Conservation (phyloP, 2,888 invertebrate genomes). For the Deroplatys truncata region DNA sequence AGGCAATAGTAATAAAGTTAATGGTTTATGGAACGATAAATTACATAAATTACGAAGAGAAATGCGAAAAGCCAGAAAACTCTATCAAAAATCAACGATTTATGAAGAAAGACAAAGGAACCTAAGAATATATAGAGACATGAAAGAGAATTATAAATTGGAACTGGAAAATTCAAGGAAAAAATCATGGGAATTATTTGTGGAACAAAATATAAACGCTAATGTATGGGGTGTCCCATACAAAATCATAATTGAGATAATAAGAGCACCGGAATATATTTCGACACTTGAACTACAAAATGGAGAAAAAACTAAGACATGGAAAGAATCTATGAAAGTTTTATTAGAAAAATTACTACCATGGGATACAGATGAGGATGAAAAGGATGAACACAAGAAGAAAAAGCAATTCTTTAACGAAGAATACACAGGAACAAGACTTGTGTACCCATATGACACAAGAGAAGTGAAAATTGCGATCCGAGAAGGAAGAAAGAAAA, state of each 20-base stretch:
- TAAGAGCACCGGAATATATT: background rate
- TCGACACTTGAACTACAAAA: background rate
- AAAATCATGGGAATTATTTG: background rate
- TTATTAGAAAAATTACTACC: background rate
- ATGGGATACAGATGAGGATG: background rate
- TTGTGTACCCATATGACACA: background rate
- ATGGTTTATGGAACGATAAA: too few species aligned
- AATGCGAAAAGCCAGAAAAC: too few species aligned
- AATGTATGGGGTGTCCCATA: background rate
- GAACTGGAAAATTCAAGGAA: background rate
- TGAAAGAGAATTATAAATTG: too few species aligned
- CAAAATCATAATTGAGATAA: background rate
- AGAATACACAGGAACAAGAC: background rate
- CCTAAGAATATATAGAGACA: too few species aligned
- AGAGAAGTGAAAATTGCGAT: background rate
- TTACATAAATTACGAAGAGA: too few species aligned
- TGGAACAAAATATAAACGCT: background rate
- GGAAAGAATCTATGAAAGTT: background rate
- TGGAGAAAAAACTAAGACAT: background rate
- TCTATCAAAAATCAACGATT: too few species aligned
- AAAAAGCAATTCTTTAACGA: too few species aligned
- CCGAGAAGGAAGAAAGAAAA: background rate
- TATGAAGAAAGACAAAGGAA: too few species aligned
- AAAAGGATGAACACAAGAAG: too few species aligned
- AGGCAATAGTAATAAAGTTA: fast-evolving